Percentiles rank a stretch among this genome's conserved stretches.
These are phyloP conservation scores for Coregonus sp. DNA, from an alignment of 2,797 vertebrate genomes.

Conservation along the genomic window DNA sequence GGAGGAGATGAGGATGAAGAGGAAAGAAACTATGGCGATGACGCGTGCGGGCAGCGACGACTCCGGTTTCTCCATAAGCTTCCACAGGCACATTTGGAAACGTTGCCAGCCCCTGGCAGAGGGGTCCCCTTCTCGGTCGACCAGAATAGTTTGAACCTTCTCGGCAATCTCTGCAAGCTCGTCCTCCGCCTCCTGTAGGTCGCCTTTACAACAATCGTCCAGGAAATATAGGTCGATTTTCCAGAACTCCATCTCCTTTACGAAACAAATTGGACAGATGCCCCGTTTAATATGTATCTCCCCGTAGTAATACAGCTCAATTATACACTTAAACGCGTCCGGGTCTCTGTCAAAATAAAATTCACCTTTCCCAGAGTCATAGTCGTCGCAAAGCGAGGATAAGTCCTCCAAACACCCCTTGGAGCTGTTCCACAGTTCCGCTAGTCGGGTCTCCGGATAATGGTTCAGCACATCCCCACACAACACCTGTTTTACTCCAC, in stretches of 20 bases:
- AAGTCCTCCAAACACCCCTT: slow-evolving; percentile 80
- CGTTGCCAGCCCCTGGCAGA: slow-evolving; percentile 80
- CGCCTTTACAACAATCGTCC: slow-evolving; percentile 89
- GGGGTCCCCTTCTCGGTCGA: slow-evolving; percentile 85
- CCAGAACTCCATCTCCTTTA: slow-evolving; percentile 98
- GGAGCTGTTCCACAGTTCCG: slow-evolving; percentile 82
- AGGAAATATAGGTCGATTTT: slow-evolving; percentile 86
- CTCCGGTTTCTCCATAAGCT: slow-evolving; percentile 96
- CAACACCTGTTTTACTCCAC: slow-evolving; percentile 90
- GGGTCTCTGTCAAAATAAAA: slow-evolving; percentile 98
- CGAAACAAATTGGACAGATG: slow-evolving; percentile 94
- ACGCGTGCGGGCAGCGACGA: slow-evolving; percentile 87
- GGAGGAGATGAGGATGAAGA: slow-evolving; percentile 91
- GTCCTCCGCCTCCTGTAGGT: slow-evolving; percentile 87
- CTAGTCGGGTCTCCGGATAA: slow-evolving; percentile 89
- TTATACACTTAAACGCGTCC: slow-evolving; percentile 90
- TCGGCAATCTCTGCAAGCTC: slow-evolving; percentile 92
- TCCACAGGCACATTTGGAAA: slow-evolving; percentile 88
- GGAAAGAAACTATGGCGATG: slow-evolving; percentile 89
- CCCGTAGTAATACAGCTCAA: slow-evolving; percentile 90
- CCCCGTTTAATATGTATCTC: slow-evolving; percentile 95
- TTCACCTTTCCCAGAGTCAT: slow-evolving; percentile 86
- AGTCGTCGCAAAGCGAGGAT: slow-evolving; percentile 90
- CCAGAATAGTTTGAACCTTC: slow-evolving; percentile 88
- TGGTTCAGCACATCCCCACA: slow-evolving; percentile 82